phyloP scores from a whole-genome alignment of 2,888 invertebrate genomes.

The Neocrepidodera transversa region DNA sequence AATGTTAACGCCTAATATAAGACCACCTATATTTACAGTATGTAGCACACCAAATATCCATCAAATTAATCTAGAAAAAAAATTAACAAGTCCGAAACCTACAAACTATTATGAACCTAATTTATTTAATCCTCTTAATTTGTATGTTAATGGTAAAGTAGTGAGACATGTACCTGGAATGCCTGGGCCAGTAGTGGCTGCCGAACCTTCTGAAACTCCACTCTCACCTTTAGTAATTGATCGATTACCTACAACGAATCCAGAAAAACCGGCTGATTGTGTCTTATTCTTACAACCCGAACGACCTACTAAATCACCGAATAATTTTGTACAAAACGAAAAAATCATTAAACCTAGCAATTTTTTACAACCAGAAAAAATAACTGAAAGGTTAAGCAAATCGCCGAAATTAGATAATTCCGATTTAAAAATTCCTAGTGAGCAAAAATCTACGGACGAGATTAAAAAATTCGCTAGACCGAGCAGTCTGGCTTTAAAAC shows the following conservation, averaged over 20 bases:
- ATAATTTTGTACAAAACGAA: background rate
- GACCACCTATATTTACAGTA: conserved; percentile 52
- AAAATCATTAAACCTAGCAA: background rate
- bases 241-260: background rate
- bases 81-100: conserved; percentile 19
- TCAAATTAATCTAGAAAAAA: conserved; percentile 8
- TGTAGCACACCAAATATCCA: conserved; percentile 45
- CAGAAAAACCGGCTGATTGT: conserved; percentile 1
- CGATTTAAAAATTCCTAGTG: conserved; percentile 17
- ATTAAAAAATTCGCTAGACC: conserved; percentile 79
- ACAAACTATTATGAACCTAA: conserved; percentile 46
- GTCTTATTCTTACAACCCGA: conserved; percentile 29
- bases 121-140: conserved; percentile 62
- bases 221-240: conserved; percentile 14
- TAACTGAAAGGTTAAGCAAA: conserved; percentile 16
- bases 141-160: conserved; percentile 72
- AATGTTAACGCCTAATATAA: conserved; percentile 58
- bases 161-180: conserved; percentile 88
- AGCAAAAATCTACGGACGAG: conserved; percentile 35
- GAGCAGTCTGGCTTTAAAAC: conserved; percentile 82
- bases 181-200: conserved; percentile 74
- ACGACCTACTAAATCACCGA: conserved; percentile 13
- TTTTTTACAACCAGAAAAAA: conserved; percentile 20
- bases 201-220: conserved; percentile 44
- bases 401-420: conserved; percentile 19